Base-by-base conservation (phyloP, 2,888 invertebrate genomes). In the Uropetala carovei region DNA sequence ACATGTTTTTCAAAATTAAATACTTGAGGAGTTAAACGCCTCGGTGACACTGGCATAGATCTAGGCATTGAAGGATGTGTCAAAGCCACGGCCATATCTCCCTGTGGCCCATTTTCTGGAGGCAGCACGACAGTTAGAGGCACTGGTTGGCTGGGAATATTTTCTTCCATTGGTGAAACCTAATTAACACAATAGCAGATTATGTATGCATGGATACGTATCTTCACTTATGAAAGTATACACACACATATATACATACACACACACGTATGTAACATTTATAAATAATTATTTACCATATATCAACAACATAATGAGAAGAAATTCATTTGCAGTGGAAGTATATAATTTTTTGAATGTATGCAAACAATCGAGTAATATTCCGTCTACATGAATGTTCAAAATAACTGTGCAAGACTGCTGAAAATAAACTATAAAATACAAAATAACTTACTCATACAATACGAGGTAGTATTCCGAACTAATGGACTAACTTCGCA, bases 91-190 rank as follows among this genome's bases (percentile, higher is more conserved):
- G 64, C 89, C 11, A 43, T 30, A 18, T 89, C 89, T 89, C 89
- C 89, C 64, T 89, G 89, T 43, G 64, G 89, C n/a, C 43, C 89
- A 68, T 89, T 89, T 60, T 89, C 89, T 27, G 89, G 89, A 56
- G 89, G 89, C 16, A 89, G 64, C 68, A 89, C 64, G 14, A 89
- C 89, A 64, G 89, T 89, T 89, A 89, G 89, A 89, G 89, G 89
- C 89, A 89, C 89, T 64, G 89, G 89, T 30, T 89, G 89, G 59
- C 64, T 89, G 64, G 89, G 89, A 43, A 89, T 64, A 43, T 64
- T 89, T 43, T 89, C 89, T 89, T 89, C 89, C 64, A 89, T 18
- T 10, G 89, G 89, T n/a, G 89, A 89, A 43, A 89, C 89, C 89
- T 89, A 75, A 8, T 13, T 22, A 75, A n/a, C 64, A 3, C n/a